Percentiles rank a stretch among this genome's conserved stretches.
Evolutionary conservation across 2,888 invertebrate genomes (phyloP).

Genomic region (Dicyrtomina minuta): DNA sequence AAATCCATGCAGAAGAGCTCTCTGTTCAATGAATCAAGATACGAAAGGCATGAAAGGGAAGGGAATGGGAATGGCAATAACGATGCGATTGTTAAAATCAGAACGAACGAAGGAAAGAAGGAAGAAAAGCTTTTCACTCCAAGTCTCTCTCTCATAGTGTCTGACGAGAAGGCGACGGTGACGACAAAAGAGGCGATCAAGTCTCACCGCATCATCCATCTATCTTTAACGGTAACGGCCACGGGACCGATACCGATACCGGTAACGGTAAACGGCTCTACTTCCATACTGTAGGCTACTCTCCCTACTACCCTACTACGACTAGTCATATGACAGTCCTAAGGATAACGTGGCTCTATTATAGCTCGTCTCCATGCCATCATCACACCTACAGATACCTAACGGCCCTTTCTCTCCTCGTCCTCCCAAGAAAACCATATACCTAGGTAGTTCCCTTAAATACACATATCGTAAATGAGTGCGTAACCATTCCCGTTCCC

Average conservation of each 20-base stretch:
- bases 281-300: no score
- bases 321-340: no score
- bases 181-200: constrained; percentile 14
- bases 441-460: not conserved
- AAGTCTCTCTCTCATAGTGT: not conserved
- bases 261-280: no score
- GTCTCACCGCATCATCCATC: constrained; percentile 22
- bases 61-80: constrained; percentile 7
- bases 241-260: no score
- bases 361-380: not conserved
- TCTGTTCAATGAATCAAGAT: not conserved
- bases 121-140: constrained; percentile 5
- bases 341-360: not conserved
- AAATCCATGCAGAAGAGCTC: no score
- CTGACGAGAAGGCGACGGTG: not conserved
- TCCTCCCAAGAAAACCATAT: not conserved
- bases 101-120: not conserved
- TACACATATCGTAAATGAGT: constrained; percentile 5
- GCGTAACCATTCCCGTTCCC: no score
- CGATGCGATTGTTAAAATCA: constrained; percentile 7
- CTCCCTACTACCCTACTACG: no score
- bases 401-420: not conserved
- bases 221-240: not conserved
- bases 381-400: not conserved
- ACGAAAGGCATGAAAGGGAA: constrained; percentile 12